Percentiles rank a stretch among this genome's conserved stretches.
These are phyloP conservation scores for Pentalonia nigronervosa DNA, from an alignment of 1,140 invertebrate genomes.

Conservation along the genomic window DNA sequence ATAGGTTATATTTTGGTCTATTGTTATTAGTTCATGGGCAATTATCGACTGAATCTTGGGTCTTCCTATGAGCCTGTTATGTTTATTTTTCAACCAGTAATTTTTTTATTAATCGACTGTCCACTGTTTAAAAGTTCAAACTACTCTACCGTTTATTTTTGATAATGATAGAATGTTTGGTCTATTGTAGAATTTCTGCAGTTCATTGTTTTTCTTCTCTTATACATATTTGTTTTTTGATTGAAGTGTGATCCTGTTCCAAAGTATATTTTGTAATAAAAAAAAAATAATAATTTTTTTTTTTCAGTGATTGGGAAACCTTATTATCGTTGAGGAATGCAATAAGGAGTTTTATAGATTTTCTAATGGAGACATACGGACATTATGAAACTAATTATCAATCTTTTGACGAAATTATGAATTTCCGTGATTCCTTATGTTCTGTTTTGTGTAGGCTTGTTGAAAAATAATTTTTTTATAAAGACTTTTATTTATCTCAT, in stretches of 20 bases:
- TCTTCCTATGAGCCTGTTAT: neutral
- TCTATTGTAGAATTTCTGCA: neutral
- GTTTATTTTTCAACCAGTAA: neutral
- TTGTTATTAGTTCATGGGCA: neutral
- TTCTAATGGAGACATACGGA: conserved; percentile 53
- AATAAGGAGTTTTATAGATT: conserved; percentile 43
- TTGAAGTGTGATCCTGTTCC: neutral
- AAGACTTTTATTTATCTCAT: neutral
- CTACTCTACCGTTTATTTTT: neutral
- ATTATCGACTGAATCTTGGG: neutral
- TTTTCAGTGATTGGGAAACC: conserved; percentile 54
- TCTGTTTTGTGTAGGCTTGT: conserved; percentile 36
- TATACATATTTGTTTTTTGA: neutral
- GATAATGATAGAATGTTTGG: neutral
- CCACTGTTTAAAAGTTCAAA: neutral
- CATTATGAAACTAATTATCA: conserved; percentile 32
- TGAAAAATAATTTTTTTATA: conserved; percentile 18
- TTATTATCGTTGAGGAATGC: conserved; percentile 39
- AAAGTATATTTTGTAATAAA: neutral
- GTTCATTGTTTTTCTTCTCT: neutral
- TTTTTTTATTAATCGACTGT: neutral
- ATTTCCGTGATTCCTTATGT: conserved; percentile 41
- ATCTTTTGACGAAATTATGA: conserved; percentile 12
- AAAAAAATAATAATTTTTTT: neutral
- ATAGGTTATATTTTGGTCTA: neutral